Conservation (phyloP, 2,797 vertebrate genomes). For the Alauda arvensis region DNA sequence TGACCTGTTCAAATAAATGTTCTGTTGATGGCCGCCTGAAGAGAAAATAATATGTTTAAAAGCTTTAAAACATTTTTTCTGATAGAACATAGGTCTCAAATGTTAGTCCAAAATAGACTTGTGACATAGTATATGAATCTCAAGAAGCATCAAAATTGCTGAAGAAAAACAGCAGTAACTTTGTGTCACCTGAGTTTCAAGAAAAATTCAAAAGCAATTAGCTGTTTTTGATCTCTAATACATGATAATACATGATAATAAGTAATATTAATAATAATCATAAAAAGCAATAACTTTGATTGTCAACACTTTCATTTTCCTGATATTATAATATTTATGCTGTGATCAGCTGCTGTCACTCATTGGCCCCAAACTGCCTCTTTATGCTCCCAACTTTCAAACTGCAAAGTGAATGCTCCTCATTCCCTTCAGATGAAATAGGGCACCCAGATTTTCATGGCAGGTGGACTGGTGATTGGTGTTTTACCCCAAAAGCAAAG, state of each 20-base stretch:
- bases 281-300: background rate
- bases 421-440: background rate
- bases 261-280: background rate
- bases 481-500: background rate
- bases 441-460: background rate
- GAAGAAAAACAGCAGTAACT: background rate
- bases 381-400: background rate
- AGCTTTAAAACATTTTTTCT: background rate
- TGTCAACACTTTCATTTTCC: background rate
- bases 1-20: background rate
- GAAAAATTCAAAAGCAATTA: background rate
- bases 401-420: background rate
- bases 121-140: background rate
- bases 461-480: background rate
- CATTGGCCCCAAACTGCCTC: background rate
- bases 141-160: background rate
- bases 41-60: background rate
- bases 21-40: background rate
- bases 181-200: background rate
- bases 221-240: background rate
- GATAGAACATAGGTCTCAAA: background rate
- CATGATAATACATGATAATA: background rate
- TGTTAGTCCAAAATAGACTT: background rate
- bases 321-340: background rate
- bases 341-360: background rate